A percentile compares a stretch with the other conserved stretches of the same genome.
Conservation (phyloP, 2,113 vertebrate genomes). For the Rhinoderma darwinii region DNA sequence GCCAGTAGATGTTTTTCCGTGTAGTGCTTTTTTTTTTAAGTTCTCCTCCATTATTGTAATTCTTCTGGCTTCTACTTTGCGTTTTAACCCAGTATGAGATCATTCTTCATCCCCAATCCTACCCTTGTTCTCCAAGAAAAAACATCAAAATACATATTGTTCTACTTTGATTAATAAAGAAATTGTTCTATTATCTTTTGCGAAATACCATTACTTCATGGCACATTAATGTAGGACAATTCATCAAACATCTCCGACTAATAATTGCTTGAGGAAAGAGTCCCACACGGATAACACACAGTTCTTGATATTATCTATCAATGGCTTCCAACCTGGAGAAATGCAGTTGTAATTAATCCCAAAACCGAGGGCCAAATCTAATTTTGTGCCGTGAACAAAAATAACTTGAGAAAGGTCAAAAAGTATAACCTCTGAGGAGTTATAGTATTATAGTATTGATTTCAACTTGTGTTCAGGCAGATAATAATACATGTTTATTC, state of each 20-base stretch:
- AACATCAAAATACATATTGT: not conserved
- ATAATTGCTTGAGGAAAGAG: not conserved
- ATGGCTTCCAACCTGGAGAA: not conserved
- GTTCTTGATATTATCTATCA: conserved; percentile 5
- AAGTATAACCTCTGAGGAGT: conserved; percentile 29
- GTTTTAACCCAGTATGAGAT: not conserved
- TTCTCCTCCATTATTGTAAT: not conserved
- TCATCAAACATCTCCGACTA: conserved; percentile 22
- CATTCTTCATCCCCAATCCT: not conserved
- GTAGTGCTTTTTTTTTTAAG: not conserved
- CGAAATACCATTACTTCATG: not conserved
- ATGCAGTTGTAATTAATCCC: conserved; percentile 13
- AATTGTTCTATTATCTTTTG: not conserved
- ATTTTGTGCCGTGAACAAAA: conserved; percentile 13
- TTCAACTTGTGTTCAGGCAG: conserved; percentile 24
- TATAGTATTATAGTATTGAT: conserved; percentile 39
- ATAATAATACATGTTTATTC: conserved; percentile 43
- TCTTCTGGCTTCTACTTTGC: not conserved
- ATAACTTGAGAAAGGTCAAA: conserved; percentile 18
- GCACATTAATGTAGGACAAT: not conserved
- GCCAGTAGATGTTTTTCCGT: not conserved
- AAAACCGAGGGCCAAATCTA: conserved; percentile 3
- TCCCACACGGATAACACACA: not conserved
- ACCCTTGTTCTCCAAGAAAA: not conserved
- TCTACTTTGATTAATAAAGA: not conserved